Conservation (phyloP, 1,140 invertebrate genomes). For the Euwallacea fornicatus region DNA sequence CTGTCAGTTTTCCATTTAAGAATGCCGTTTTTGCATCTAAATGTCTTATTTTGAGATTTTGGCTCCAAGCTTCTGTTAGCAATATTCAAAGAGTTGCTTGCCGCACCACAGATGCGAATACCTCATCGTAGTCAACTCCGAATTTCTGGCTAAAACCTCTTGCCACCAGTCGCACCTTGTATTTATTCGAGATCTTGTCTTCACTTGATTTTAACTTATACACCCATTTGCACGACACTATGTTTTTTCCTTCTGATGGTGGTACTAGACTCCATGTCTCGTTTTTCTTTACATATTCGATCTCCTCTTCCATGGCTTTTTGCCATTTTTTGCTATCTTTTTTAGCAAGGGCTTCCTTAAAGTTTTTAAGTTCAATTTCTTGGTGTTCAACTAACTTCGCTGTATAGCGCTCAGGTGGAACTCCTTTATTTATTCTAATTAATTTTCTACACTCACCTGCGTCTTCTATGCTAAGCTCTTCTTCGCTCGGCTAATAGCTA, state of each 20-base stretch:
- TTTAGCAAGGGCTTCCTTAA: constrained; percentile 38
- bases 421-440: constrained; percentile 3
- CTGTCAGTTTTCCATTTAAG: constrained; percentile 32
- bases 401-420: no score
- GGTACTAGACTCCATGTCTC: constrained; percentile 50
- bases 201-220: constrained; percentile 48
- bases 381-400: constrained; percentile 4
- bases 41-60: constrained; percentile 43
- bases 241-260: constrained; percentile 42
- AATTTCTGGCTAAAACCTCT: constrained; percentile 52
- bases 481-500: background rate
- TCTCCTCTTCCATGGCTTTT: constrained; percentile 44
- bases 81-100: constrained; percentile 51
- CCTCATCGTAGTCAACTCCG: constrained; percentile 49
- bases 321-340: constrained; percentile 41
- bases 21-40: constrained; percentile 44
- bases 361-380: background rate
- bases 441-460: background rate
- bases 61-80: constrained; percentile 47
- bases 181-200: constrained; percentile 44
- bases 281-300: constrained; percentile 46
- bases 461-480: no score
- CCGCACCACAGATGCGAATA: constrained; percentile 49
- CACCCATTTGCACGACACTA: constrained; percentile 53
- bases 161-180: constrained; percentile 55